phyloP scores from a whole-genome alignment of 2,888 invertebrate species.

The Sinohyriopsis cumingii region DNA sequence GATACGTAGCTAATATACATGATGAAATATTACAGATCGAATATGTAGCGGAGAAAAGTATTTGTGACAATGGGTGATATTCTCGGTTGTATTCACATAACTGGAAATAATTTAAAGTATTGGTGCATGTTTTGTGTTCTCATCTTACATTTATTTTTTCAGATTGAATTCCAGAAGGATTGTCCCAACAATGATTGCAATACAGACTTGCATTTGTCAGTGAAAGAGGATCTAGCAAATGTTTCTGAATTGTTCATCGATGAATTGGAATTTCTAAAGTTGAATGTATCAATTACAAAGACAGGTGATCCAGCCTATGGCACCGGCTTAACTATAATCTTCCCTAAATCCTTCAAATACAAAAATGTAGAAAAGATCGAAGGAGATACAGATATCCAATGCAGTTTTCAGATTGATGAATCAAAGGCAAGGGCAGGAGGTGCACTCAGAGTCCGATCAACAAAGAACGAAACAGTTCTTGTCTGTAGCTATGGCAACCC shows the following conservation, averaged over 20 bases:
- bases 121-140: too few species aligned
- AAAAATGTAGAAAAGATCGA: conserved; percentile 19
- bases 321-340: conserved; percentile 35
- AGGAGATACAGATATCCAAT: conserved; percentile 27
- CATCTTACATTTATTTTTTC: conserved; percentile 3
- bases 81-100: too few species aligned
- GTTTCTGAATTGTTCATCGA: conserved; percentile 33
- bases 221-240: conserved; percentile 16
- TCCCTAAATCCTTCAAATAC: conserved; percentile 35
- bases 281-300: conserved; percentile 43
- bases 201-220: conserved; percentile 37
- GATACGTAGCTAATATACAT: too few species aligned
- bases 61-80: too few species aligned
- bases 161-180: conserved; percentile 41
- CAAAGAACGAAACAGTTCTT: conserved; percentile 8
- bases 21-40: too few species aligned
- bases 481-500: conserved; percentile 31
- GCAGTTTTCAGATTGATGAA: conserved; percentile 6
- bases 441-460: too few species aligned
- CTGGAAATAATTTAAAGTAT: too few species aligned
- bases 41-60: too few species aligned
- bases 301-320: conserved; percentile 48
- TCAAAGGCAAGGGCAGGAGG: not conserved
- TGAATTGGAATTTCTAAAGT: conserved; percentile 35
- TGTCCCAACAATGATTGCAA: conserved; percentile 45